Evolutionary conservation across 1,140 invertebrate genomes (phyloP), one percentile per base, ranked within the genome.

Genomic region (Drosophila melanica): DNA sequence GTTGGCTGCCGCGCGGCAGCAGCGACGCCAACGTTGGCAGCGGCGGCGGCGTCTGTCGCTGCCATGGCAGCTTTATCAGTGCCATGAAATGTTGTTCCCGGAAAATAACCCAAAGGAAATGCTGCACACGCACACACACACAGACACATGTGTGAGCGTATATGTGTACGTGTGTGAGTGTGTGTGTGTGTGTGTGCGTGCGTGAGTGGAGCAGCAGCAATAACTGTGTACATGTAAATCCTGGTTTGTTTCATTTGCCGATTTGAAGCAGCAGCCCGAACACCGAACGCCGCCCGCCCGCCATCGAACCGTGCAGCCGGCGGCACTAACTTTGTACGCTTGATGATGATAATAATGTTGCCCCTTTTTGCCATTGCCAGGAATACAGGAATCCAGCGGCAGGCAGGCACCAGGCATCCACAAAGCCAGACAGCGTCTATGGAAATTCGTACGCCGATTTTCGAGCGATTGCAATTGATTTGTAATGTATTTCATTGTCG

Each of bases 11-110:
- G 30, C 30, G 30, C 30, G 8, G 30, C 8, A 53, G 42, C 57
- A 41, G 62, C 45, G 63, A 27, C 16, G 71, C 42, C n/a, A 14
- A 55, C 75, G 65, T 7, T 59, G 9, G 23, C 71, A n/a, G 50
- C 71, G 44, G 35, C 55, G 45, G 62, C 53, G 16, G 63, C 48
- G 27, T 51, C 27, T 27, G 57, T 42, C 39, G 81, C 82, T 90
- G 89, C 84, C 87, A 90, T 90, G 87, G 82, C 82, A 90, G 82
- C 87, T 89, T 90, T 90, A 90, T 90, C 87, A 90, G 84, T 90
- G 84, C 84, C 82, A 87, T 89, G 84, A 87, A 87, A 87, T 87
- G 84, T 87, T 87, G 84, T 89, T 87, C 84, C 84, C 84, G 84
- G 84, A 87, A 87, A 87, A 89, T 87, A 87, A 87, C 84, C 84